Evolutionary conservation across 2,113 vertebrate genomes (phyloP), one percentile per base, ranked within the genome.

Genomic region (Zootoca vivipara): DNA sequence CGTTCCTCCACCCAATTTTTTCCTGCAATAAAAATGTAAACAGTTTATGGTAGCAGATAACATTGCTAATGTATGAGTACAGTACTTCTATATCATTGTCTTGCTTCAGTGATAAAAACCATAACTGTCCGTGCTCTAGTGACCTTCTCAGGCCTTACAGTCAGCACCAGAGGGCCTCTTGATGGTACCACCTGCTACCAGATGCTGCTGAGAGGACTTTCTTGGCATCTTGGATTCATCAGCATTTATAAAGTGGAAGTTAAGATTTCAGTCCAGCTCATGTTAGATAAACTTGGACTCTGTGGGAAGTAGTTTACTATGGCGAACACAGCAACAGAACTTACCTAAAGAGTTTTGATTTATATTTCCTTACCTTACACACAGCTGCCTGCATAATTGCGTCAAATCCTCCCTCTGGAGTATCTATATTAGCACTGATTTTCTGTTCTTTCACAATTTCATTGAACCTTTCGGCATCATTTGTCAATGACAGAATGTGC

Each of bases 301-400:
- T 22, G 10, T 73, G 78, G 46, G 33, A 26, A 24, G 26, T 81
- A 62, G 15, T 22, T n/a, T 12, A 62, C 16, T n/a, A 38, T 42
- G 18, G 7, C 62, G 69, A 62, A 74, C 40, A 58, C 13, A 67
- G 73, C 62, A 33, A 46, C 12, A 26, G 6, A 2, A 72, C 15
- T 38, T 10, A 38, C 46, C 46, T 52, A 52, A 52, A 20, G 15
- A 20, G 58, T 62, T 62, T 62, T 62, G 1, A 72, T n/a, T 56
- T 38, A 85, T 40, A 8, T 91, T 92, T 89, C 33, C 70, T 94
- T 97, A 99, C 99, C 98, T 98, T 98, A 92, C 99, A 99, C 90
- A 99, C 99, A 40, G 98, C 97, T 80, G 98, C 99, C 95, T 99
- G 99, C 98, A 99, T 98, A 90, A 99, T 96, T 84, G 99, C 99